Conservation (phyloP, 92 coral and sea anemone species). For the Ricordea florida region DNA sequence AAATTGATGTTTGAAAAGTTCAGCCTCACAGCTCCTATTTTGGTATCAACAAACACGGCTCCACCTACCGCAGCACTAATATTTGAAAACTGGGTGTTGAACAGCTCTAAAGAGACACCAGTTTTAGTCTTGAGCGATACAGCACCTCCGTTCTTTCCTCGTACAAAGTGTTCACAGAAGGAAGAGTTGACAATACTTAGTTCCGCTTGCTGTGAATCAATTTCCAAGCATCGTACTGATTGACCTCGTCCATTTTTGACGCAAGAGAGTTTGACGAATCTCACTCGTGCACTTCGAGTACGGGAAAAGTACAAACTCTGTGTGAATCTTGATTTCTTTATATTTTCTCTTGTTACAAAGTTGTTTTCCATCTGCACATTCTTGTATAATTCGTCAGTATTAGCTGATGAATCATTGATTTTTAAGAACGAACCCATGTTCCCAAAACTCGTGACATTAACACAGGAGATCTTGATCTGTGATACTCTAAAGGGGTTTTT, state of each 20-base stretch:
- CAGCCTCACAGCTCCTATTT: not conserved
- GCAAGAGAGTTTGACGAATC: no score
- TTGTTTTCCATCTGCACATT: not conserved
- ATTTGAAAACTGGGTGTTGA: not conserved
- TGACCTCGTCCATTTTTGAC: no score
- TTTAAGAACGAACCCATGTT: not conserved
- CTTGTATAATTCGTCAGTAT: not conserved
- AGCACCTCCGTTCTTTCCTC: not conserved
- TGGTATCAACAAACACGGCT: not conserved
- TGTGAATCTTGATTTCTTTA: no score
- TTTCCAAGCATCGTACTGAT: not conserved
- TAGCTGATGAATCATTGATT: not conserved
- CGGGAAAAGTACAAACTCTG: no score
- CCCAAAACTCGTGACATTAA: not conserved
- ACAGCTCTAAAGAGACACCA: not conserved
- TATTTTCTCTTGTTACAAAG: no score
- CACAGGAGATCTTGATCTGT: not conserved
- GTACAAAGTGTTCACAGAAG: not conserved
- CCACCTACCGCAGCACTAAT: conserved; percentile 17
- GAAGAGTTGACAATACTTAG: not conserved
- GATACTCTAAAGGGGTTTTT: not conserved
- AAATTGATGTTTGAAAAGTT: not conserved
- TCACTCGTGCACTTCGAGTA: no score
- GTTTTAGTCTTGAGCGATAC: not conserved
- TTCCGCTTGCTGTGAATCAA: not conserved